These are phyloP conservation scores for Drosophila anomalata DNA, from an alignment of 2,888 invertebrate genomes.

Conservation along the genomic window DNA sequence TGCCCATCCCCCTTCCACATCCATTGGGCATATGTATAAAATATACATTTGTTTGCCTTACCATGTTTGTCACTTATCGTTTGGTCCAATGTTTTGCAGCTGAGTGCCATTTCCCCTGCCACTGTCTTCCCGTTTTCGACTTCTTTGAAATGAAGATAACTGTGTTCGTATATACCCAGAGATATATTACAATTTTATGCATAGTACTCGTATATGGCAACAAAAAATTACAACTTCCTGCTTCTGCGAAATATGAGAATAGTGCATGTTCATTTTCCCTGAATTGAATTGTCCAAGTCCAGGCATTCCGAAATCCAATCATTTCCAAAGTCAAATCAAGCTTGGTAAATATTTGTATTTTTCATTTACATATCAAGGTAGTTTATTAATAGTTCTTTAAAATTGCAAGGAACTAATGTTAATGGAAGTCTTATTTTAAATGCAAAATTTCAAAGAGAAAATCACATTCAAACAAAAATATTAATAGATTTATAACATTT, in stretches of 20 bases:
- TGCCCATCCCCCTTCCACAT: background rate
- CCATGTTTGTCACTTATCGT: constrained; percentile 78
- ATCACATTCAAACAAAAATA: no score
- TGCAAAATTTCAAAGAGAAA: no score
- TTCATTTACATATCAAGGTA: background rate
- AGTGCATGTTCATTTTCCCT: background rate
- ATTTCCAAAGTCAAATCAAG: background rate
- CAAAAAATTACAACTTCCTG: constrained; percentile 41
- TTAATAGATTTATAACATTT: no score
- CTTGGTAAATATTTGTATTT: background rate
- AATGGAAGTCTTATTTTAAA: no score
- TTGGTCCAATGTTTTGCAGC: constrained; percentile 57
- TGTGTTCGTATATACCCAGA: constrained; percentile 19
- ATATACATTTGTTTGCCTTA: constrained; percentile 73
- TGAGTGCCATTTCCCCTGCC: constrained; percentile 44
- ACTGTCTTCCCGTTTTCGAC: constrained; percentile 33
- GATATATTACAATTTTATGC: constrained; percentile 75
- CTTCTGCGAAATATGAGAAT: constrained; percentile 20
- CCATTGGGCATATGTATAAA: constrained; percentile 52
- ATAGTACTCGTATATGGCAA: constrained; percentile 40
- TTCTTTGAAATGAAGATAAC: constrained; percentile 21
- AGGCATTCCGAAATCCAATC: background rate
- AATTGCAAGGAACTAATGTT: no score
- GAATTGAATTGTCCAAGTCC: constrained; percentile 8
- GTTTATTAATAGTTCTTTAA: background rate